Conservation (phyloP, 2,113 vertebrate genomes). For the Channa maculata region DNA sequence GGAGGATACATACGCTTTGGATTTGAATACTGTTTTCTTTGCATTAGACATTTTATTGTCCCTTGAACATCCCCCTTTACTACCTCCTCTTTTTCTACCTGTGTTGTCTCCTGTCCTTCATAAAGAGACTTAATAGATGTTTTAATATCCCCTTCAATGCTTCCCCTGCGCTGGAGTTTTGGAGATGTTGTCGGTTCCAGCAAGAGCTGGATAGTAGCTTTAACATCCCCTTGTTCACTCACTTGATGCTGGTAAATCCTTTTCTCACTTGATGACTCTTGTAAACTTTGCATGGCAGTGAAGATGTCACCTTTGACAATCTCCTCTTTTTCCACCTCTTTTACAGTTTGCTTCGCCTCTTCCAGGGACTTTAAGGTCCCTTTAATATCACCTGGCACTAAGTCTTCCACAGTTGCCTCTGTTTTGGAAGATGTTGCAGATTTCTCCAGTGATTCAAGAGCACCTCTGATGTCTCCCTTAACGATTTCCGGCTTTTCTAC, state of each 20-base stretch:
- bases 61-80: constrained; percentile 83
- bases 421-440: constrained; percentile 77
- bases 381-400: constrained; percentile 87
- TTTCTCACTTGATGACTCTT: constrained; percentile 81
- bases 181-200: constrained; percentile 80
- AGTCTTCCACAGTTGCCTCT: constrained; percentile 85
- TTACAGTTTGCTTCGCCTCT: constrained; percentile 84
- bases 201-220: constrained; percentile 81
- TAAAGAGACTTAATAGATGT: constrained; percentile 80
- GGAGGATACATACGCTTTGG: constrained; percentile 73
- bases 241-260: constrained; percentile 80
- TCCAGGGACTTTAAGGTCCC: constrained; percentile 87
- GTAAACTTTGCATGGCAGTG: constrained; percentile 72
- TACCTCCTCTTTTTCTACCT: constrained; percentile 80
- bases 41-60: constrained; percentile 83
- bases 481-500: constrained; percentile 85
- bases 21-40: constrained; percentile 83
- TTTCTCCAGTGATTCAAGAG: constrained; percentile 89
- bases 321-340: constrained; percentile 83
- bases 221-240: constrained; percentile 80
- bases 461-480: constrained; percentile 85
- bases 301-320: constrained; percentile 81
- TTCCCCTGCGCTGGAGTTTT: constrained; percentile 69
- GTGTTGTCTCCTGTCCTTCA: constrained; percentile 74
- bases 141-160: constrained; percentile 77